Conservation (phyloP, 2,113 vertebrate genomes). For the Cichladusa arquata region DNA sequence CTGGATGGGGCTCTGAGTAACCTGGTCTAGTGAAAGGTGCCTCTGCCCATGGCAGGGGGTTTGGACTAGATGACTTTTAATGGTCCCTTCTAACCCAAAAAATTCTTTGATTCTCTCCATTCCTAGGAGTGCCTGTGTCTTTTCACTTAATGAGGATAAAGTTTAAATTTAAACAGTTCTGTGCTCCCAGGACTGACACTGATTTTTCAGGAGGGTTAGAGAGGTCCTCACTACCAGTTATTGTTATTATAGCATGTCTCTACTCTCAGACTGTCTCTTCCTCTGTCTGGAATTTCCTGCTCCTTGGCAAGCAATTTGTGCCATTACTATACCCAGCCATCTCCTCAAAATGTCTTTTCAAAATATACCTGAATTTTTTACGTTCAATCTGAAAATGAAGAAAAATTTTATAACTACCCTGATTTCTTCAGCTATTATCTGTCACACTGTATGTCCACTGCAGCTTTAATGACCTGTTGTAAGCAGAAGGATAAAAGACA, state of each 20-base stretch:
- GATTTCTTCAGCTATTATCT: background rate
- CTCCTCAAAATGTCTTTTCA: background rate
- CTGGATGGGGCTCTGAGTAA: background rate
- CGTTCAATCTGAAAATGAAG: background rate
- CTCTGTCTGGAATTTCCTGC: background rate
- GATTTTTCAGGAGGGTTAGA: background rate
- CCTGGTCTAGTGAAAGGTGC: background rate
- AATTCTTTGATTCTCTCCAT: background rate
- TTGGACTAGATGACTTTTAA: background rate
- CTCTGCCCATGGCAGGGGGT: background rate
- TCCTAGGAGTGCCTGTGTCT: background rate
- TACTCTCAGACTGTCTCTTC: background rate
- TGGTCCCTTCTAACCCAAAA: background rate
- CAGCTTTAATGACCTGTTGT: background rate
- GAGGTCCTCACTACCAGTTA: background rate
- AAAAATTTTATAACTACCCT: background rate
- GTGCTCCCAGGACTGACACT: background rate
- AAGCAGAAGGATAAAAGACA: background rate
- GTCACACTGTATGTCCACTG: background rate
- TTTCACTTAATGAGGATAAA: no score
- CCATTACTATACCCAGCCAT: background rate
- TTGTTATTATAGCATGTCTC: background rate
- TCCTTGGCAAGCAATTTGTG: background rate
- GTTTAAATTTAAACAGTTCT: background rate
- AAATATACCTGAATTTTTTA: background rate